These are phyloP conservation scores for Sakesphorus luctuosus DNA, from an alignment of 2,113 vertebrate genomes.

Conservation along the genomic window DNA sequence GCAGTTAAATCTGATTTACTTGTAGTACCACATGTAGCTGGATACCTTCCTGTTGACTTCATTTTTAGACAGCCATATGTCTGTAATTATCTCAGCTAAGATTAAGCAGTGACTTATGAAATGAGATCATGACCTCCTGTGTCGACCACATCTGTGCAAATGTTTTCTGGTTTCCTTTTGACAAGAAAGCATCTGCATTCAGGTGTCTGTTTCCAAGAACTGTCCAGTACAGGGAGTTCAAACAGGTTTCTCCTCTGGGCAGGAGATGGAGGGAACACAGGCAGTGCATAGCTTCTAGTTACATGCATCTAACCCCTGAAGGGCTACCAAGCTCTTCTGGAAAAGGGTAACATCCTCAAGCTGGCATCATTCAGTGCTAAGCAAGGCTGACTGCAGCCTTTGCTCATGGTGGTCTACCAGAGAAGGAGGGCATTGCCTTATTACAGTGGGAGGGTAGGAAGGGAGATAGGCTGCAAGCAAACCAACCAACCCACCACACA, in stretches of 20 bases:
- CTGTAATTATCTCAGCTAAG: slow-evolving; percentile 22
- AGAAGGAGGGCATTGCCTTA: fast-evolving
- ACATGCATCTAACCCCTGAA: not conserved
- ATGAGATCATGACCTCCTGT: slow-evolving; percentile 30
- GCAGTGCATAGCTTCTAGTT: not conserved
- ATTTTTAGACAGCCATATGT: slow-evolving; percentile 33
- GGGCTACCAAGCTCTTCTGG: not conserved
- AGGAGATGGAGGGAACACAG: not conserved
- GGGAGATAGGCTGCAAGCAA: not conserved
- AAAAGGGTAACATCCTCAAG: not conserved
- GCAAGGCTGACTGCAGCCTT: not conserved
- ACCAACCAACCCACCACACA: too few relatives aligned
- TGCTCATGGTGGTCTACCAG: fast-evolving
- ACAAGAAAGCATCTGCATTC: not conserved
- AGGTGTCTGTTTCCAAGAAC: not conserved
- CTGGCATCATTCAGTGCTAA: not conserved
- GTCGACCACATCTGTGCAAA: slow-evolving; percentile 4
- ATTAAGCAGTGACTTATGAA: slow-evolving; percentile 19
- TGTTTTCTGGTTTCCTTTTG: not conserved
- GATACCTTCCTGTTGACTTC: slow-evolving; percentile 58
- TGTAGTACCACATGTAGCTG: not conserved
- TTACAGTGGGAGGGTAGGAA: fast-evolving
- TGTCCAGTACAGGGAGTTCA: not conserved
- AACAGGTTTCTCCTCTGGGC: not conserved
- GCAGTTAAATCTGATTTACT: slow-evolving; percentile 41